Base-by-base conservation (phyloP, 2,888 invertebrate species). In the Zaprionus lineosus region DNA sequence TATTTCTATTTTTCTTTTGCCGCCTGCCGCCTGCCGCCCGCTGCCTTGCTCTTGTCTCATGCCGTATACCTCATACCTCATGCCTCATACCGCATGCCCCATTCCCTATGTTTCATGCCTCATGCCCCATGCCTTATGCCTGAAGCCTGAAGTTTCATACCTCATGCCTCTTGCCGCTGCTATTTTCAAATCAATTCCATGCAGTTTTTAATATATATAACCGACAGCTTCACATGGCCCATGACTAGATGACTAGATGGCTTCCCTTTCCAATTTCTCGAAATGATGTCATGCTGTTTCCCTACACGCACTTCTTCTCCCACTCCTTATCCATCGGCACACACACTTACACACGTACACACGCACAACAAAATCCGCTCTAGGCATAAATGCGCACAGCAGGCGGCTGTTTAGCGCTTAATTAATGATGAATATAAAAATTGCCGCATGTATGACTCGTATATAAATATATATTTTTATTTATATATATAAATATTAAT, bases 351-450 rank as follows among this genome's bases (percentile, higher is more conserved):
- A 3, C 11, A 6, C n/a, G 6, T 11, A n/a, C 11, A n/a, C 8
- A 3, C 14, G 11, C 31, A 31, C 2, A 36, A 18, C 26, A 14
- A 57, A 57, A 71, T 64, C 60, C 68, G 68, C 68, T 61, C 44
- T 43, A 44, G 74, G 68, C 69, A 69, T 73, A 61, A 65, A 72
- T 70, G 65, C 16, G 60, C 81, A 59, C 81, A 82, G 81, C 81
- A 61, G 68, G 86, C 85, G 68, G 61, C 86, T 84, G 72, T 82
- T 82, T 82, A 82, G 83, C 85, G 86, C 81, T 82, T 86, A 82
- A 82, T 82, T 82, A 82, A 82, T 86, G 81, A 82, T 82, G 83
- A 86, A 84, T 82, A 82, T 86, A 74, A 86, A 86, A 85, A 76
- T 72, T 84, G 84, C 84, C 82, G 73, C 81, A 62, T 53, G 50